phyloP scores from a whole-genome alignment of 1,140 invertebrate genomes.

The Heliconius eleuchia region DNA sequence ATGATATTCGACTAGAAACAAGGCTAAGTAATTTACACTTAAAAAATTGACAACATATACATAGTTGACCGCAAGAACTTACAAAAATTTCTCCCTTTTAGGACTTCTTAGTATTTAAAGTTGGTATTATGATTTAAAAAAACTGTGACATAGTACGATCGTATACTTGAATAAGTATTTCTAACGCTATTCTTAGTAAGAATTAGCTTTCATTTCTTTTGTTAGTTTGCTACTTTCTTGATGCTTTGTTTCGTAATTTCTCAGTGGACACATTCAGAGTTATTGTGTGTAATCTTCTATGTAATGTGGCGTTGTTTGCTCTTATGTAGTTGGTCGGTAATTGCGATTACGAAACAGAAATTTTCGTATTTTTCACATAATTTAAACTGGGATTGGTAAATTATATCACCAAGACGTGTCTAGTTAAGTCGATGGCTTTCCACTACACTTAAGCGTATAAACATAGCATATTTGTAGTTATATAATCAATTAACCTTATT shows the following conservation, averaged over 20 bases:
- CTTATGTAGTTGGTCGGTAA: conserved; percentile 60
- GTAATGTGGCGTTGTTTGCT: conserved; percentile 57
- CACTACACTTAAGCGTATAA: conserved; percentile 22
- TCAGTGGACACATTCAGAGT: conserved; percentile 54
- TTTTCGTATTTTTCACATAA: conserved; percentile 60
- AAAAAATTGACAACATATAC: conserved; percentile 19
- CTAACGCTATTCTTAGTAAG: conserved; percentile 48
- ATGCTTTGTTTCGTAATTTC: conserved; percentile 72
- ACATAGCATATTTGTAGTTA: conserved; percentile 19
- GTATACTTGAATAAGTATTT: background rate
- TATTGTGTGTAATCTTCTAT: conserved; percentile 68
- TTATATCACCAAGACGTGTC: conserved; percentile 38
- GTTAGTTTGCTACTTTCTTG: conserved; percentile 66
- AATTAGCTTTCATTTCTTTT: conserved; percentile 71
- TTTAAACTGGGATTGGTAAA: conserved; percentile 29
- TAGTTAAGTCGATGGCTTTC: conserved; percentile 41
- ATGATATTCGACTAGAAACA: background rate
- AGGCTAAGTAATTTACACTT: conserved; percentile 2
- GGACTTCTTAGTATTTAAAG: conserved; percentile 32
- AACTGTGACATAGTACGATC: background rate
- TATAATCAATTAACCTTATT: conserved; percentile 42
- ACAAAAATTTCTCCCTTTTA: conserved; percentile 34
- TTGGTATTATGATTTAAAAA: conserved; percentile 30
- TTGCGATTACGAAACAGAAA: conserved; percentile 62
- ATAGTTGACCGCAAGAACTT: conserved; percentile 24